A percentile compares a stretch with the other conserved stretches of the same genome.
Evolutionary conservation across 2,797 vertebrate species (phyloP).

Genomic region (Lagodon rhomboides): DNA sequence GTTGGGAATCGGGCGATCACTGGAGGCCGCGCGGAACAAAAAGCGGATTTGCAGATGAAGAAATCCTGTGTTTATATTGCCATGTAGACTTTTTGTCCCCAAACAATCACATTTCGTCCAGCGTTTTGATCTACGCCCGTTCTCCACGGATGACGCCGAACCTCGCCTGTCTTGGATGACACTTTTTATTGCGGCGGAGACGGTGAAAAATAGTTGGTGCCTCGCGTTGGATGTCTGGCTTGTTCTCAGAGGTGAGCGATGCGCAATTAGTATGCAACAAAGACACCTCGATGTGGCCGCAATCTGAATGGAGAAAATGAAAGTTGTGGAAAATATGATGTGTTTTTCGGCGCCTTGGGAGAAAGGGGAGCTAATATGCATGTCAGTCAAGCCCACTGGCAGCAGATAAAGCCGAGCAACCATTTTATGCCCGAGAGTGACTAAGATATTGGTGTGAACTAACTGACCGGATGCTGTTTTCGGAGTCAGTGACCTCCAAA

Average conservation of each 20-base stretch:
- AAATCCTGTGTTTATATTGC: constrained; percentile 60
- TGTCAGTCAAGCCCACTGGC: constrained; percentile 78
- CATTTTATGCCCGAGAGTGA: constrained; percentile 65
- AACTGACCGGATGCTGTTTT: constrained; percentile 76
- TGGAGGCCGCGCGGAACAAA: constrained; percentile 42
- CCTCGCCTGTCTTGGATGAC: constrained; percentile 66
- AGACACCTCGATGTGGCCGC: constrained; percentile 66
- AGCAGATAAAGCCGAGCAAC: constrained; percentile 69
- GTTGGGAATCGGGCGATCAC: constrained; percentile 41
- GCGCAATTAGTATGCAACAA: constrained; percentile 82
- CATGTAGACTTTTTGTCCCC: constrained; percentile 65
- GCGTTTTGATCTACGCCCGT: constrained; percentile 64
- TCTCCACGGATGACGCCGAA: constrained; percentile 61
- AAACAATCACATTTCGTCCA: constrained; percentile 72
- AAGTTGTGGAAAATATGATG: constrained; percentile 80
- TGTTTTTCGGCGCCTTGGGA: constrained; percentile 83
- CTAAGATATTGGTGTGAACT: constrained; percentile 77
- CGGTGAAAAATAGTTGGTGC: constrained; percentile 62
- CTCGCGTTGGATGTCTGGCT: constrained; percentile 45
- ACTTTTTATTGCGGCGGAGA: constrained; percentile 66
- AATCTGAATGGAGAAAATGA: constrained; percentile 80
- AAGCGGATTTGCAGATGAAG: constrained; percentile 58
- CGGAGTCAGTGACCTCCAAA: constrained; percentile 79
- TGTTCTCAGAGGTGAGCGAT: constrained; percentile 71
- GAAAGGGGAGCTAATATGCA: constrained; percentile 75